Percentiles rank a stretch among this genome's conserved stretches.
Conservation (phyloP, 2,113 vertebrate species). For the Girardinichthys multiradiatus region DNA sequence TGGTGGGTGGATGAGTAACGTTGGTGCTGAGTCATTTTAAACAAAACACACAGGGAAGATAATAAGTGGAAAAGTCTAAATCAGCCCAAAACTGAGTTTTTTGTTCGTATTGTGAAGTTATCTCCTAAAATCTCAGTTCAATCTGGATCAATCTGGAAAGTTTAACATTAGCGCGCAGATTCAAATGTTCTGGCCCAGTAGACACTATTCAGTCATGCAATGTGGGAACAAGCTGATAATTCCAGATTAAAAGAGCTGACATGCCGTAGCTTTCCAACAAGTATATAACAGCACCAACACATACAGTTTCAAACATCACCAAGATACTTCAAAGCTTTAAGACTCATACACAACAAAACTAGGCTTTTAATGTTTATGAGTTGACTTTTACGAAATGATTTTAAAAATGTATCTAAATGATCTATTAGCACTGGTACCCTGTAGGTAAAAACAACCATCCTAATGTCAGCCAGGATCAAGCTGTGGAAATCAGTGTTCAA, state of each 20-base stretch:
- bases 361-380: no score
- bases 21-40: background rate
- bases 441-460: background rate
- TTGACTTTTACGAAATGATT: no score
- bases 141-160: background rate
- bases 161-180: background rate
- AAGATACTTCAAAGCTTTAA: no score
- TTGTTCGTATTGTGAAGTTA: background rate
- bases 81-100: background rate
- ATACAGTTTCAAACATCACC: no score
- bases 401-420: no score
- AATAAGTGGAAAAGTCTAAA: background rate
- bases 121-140: background rate
- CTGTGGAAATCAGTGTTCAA: no score
- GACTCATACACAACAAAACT: no score
- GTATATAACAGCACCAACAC: no score
- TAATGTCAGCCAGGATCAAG: background rate
- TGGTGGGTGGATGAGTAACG: background rate
- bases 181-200: background rate
- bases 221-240: background rate
- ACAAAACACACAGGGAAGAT: background rate
- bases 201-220: background rate
- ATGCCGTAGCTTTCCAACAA: no score
- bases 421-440: background rate
- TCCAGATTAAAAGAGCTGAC: no score